Base-by-base conservation (phyloP, 92 coral and sea anemone genomes). In the Montipora capitata region DNA sequence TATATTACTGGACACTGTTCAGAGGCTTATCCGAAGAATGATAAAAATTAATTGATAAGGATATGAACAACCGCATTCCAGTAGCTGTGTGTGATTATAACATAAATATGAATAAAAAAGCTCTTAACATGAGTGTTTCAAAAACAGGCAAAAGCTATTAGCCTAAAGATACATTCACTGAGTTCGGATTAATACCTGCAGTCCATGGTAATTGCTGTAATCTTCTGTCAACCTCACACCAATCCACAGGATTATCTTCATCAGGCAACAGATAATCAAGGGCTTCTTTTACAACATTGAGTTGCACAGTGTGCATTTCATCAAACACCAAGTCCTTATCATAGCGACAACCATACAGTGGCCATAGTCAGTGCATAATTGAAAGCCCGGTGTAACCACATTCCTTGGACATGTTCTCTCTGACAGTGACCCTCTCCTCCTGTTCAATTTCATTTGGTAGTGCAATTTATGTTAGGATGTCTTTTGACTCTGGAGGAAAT, bases 171-270 rank as follows among this genome's bases (percentile, higher is more conserved):
- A 40, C 78, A n/a, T 67, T 20, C 48, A 20, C 43, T 61, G 38
- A 54, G 16, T 74, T 76, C 64, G 64, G 49, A 20, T 54, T 38
- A 75, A 40, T 85, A 85, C 83, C 89, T 85, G 89, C 40, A 40
- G 94, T 87, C 94, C 94, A 91, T 51, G 94, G 92, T 40, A 91
- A 72, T 43, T 76, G 72, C 72, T 86, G 70, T 64, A 87, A 82
- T 72, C 85, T 80, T 45, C 86, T 73, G 79, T 84, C 89, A 41
- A 83, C 89, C 76, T 66, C 58, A 40, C 80, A 45, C 92, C 88
- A 81, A 77, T 80, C 72, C 40, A 76, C 88, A 39, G 83, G 68
- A 67, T 77, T 15, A 83, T 68, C 85, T 71, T 87, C 86, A 77
- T 87, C 94, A 44, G 79, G 72, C 73, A 80, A 68, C 72, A 91